These are phyloP conservation scores for Dysdera silvatica DNA, from an alignment of 1,140 invertebrate species.

Conservation along the genomic window DNA sequence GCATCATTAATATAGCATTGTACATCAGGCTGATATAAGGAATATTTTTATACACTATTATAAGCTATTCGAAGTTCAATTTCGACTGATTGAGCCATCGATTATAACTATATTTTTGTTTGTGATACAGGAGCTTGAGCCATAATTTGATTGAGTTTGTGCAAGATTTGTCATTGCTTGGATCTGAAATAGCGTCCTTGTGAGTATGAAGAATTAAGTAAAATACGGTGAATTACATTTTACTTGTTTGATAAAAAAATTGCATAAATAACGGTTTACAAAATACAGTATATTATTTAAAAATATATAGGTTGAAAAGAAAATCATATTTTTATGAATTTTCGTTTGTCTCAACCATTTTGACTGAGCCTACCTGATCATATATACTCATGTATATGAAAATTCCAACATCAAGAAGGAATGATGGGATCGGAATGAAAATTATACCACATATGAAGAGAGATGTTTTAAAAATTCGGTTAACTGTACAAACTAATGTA, in stretches of 20 bases:
- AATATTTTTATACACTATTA: background rate
- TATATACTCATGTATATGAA: too few relatives aligned
- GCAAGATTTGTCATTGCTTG: conserved; percentile 55
- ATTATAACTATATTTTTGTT: background rate
- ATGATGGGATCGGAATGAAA: too few relatives aligned
- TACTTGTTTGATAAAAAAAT: conserved; percentile 3
- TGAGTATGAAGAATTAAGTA: conserved; percentile 45
- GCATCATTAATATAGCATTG: background rate
- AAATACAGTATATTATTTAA: too few relatives aligned
- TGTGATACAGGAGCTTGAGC: conserved; percentile 38
- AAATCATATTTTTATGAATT: too few relatives aligned
- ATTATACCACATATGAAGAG: too few relatives aligned
- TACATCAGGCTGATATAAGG: background rate
- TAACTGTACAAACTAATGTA: too few relatives aligned
- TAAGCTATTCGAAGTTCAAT: background rate
- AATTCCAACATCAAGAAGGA: too few relatives aligned
- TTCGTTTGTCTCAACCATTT: too few relatives aligned
- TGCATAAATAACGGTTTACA: too few relatives aligned
- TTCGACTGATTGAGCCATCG: background rate
- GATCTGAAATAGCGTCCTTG: conserved; percentile 57
- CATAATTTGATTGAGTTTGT: conserved; percentile 55
- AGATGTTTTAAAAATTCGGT: too few relatives aligned
- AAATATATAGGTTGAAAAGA: too few relatives aligned
- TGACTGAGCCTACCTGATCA: too few relatives aligned
- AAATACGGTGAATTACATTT: conserved; percentile 3